Conservation (phyloP, 2,888 invertebrate species). For the Cremastinae sp. region DNA sequence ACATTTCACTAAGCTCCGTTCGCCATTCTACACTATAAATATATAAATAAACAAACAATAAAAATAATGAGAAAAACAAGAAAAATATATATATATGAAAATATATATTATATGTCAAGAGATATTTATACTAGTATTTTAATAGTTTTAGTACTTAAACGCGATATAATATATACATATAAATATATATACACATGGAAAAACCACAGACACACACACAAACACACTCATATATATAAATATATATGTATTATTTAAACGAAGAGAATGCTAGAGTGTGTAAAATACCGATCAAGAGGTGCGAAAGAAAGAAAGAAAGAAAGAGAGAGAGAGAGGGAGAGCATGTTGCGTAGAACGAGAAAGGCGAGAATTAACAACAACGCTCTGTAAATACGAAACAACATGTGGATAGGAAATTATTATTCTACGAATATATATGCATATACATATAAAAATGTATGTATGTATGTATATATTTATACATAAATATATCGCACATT, state of each 20-base stretch:
- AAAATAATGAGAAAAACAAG: conserved; percentile 61
- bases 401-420: conserved; percentile 72
- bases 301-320: conserved; percentile 57
- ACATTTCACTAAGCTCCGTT: conserved; percentile 69
- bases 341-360: conserved; percentile 63
- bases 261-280: conserved; percentile 55
- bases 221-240: conserved; percentile 70
- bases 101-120: conserved; percentile 75
- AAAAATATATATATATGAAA: conserved; percentile 65
- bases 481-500: conserved; percentile 19
- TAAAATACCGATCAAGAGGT: too few relatives aligned
- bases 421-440: conserved; percentile 67
- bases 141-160: conserved; percentile 77
- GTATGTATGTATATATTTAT: conserved; percentile 6
- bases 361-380: conserved; percentile 64
- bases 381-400: conserved; percentile 77
- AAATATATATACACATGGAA: conserved; percentile 63
- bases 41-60: conserved; percentile 69
- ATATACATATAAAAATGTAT: neutral
- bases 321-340: conserved; percentile 42
- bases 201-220: conserved; percentile 61
- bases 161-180: conserved; percentile 69
- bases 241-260: conserved; percentile 74
- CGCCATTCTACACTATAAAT: conserved; percentile 73
- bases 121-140: conserved; percentile 80